These are phyloP conservation scores for Gadopsis marmoratus DNA, from an alignment of 2,797 vertebrate species.

Conservation along the genomic window DNA sequence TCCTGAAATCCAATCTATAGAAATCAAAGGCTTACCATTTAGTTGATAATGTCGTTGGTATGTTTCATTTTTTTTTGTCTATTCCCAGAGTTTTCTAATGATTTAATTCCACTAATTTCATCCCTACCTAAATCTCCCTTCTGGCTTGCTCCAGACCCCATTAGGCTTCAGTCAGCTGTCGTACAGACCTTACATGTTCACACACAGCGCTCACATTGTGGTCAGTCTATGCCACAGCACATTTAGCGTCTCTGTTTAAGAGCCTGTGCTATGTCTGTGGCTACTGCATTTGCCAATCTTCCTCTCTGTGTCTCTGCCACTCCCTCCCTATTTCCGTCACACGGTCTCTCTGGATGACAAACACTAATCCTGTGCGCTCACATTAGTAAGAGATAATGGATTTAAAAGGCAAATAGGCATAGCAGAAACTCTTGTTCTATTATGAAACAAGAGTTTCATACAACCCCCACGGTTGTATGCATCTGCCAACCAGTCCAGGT, in stretches of 20 bases:
- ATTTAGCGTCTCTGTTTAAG: neutral
- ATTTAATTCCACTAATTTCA: neutral
- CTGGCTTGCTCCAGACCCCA: conserved; percentile 82
- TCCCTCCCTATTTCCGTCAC: conserved; percentile 8
- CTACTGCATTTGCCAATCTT: neutral
- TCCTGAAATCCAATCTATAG: neutral
- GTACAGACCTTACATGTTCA: conserved; percentile 31
- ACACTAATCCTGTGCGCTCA: conserved; percentile 60
- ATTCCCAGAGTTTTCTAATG: neutral
- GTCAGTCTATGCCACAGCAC: neutral
- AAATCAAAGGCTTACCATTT: neutral
- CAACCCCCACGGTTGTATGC: too few species aligned
- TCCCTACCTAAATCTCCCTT: conserved; percentile 73
- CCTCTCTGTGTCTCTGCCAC: neutral
- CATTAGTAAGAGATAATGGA: conserved; percentile 29
- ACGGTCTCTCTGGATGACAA: conserved; percentile 15
- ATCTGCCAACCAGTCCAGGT: too few species aligned
- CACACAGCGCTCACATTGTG: conserved; percentile 17
- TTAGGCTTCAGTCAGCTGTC: conserved; percentile 62
- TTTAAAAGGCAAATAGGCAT: conserved; percentile 28
- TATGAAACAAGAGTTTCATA: too few species aligned
- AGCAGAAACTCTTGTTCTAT: neutral
- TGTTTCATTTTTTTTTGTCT: neutral
- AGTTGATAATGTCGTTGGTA: neutral
- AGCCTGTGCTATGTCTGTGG: neutral